A percentile compares a stretch with the other conserved stretches of the same genome.
These are phyloP conservation scores for Polymixis flavicincta DNA, from an alignment of 2,888 invertebrate genomes.

Conservation along the genomic window DNA sequence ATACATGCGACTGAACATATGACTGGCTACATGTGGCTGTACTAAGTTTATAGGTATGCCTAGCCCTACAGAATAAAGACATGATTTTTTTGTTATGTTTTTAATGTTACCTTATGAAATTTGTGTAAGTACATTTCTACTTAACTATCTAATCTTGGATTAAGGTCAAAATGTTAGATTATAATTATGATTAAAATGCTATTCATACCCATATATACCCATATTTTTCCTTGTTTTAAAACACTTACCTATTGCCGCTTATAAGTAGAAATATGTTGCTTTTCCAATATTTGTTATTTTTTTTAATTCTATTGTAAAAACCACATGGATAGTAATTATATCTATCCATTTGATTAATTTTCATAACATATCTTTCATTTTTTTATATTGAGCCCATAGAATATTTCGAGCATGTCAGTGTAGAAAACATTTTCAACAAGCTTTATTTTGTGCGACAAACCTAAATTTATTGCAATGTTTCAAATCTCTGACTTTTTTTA, in stretches of 20 bases:
- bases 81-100: not conserved
- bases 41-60: not conserved
- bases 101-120: not conserved
- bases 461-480: not conserved
- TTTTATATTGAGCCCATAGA: not conserved
- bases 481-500: no score
- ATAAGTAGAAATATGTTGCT: not conserved
- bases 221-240: not conserved
- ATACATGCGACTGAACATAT: not conserved
- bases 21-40: not conserved
- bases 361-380: not conserved
- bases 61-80: not conserved
- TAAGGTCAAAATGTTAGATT: not conserved
- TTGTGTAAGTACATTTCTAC: not conserved
- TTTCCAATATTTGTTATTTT: not conserved
- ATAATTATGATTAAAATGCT: not conserved
- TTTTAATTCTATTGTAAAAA: not conserved
- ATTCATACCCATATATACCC: not conserved
- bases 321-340: slow-evolving; percentile 2
- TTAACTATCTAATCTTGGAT: not conserved
- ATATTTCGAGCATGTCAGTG: not conserved
- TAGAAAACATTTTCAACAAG: not conserved
- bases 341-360: slow-evolving; percentile 7
- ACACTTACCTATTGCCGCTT: not conserved
- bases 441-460: not conserved